Percentiles rank a stretch among this genome's conserved stretches.
Evolutionary conservation across 37 sponge, comb jelly and placozoan genomes (phyloP).

Genomic region (Axinella damicornis): DNA sequence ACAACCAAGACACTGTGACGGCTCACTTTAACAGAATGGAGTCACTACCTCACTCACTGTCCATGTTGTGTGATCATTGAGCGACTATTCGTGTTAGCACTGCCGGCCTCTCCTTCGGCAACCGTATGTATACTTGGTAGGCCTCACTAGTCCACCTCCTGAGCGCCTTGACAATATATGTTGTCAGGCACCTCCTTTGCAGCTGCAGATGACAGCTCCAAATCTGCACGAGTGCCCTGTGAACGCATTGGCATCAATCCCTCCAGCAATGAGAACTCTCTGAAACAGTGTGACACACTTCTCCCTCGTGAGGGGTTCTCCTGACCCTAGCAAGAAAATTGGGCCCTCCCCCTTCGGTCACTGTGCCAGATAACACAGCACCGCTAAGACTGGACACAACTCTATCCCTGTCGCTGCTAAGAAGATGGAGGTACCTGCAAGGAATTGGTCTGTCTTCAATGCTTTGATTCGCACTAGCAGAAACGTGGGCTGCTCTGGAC

Average conservation of each 20-base stretch:
- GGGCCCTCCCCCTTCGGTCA: neutral
- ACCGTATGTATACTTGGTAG: neutral
- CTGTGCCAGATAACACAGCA: neutral
- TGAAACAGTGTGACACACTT: slow-evolving; percentile 7
- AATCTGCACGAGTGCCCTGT: neutral
- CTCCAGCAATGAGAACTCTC: neutral
- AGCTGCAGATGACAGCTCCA: neutral
- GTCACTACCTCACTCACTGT: no score
- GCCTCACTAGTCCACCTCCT: neutral
- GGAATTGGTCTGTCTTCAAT: slow-evolving; percentile 44
- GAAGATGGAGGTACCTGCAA: neutral
- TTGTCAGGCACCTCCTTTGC: neutral
- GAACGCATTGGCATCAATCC: neutral
- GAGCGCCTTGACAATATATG: neutral
- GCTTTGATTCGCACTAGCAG: neutral
- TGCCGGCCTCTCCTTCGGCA: neutral
- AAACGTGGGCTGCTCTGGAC: neutral
- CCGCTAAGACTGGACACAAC: slow-evolving; percentile 21
- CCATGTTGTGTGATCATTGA: no score
- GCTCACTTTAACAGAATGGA: no score
- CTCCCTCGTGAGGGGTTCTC: slow-evolving; percentile 1
- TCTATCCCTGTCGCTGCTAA: neutral
- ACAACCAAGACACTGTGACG: no score
- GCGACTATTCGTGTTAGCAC: no score
- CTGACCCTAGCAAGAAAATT: slow-evolving; percentile 3